These are phyloP conservation scores for Rhinogobius similis DNA, from an alignment of 2,113 vertebrate genomes.

Conservation along the genomic window DNA sequence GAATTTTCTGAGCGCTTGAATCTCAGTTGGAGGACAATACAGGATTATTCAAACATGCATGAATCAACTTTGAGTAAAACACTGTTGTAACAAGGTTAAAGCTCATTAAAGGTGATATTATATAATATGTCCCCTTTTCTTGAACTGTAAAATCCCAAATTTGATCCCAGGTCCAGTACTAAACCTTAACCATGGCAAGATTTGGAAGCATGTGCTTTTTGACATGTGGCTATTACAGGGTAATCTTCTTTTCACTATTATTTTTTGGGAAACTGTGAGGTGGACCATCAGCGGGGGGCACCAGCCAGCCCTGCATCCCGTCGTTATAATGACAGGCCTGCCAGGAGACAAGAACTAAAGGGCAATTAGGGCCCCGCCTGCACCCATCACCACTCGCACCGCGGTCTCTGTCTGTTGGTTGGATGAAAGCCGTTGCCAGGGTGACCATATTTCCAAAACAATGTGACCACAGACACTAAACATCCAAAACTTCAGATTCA, in stretches of 20 bases:
- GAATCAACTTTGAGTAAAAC: too few species aligned
- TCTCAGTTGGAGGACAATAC: too few species aligned
- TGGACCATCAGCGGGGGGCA: conserved; percentile 20
- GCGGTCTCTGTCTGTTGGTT: conserved; percentile 37
- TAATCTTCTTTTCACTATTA: conserved; percentile 10
- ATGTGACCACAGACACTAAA: not conserved
- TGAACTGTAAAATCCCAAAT: not conserved
- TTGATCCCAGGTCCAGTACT: not conserved
- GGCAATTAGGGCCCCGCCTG: conserved; percentile 47
- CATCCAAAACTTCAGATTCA: not conserved
- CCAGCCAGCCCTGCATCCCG: conserved; percentile 29
- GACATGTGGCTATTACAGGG: too few species aligned
- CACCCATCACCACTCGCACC: conserved; percentile 30
- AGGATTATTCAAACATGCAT: too few species aligned
- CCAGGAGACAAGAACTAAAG: conserved; percentile 37
- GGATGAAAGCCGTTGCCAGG: conserved; percentile 38
- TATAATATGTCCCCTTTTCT: not conserved
- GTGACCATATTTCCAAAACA: conserved; percentile 29
- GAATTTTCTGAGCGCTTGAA: too few species aligned
- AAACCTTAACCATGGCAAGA: not conserved
- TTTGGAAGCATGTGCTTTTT: not conserved
- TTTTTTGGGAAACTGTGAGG: conserved; percentile 26
- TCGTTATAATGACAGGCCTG: conserved; percentile 49
- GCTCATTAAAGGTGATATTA: too few species aligned
- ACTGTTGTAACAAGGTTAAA: too few species aligned